Evolutionary conservation across 2,797 vertebrate species (phyloP).

Genomic region (Oreochromis mossambicus): DNA sequence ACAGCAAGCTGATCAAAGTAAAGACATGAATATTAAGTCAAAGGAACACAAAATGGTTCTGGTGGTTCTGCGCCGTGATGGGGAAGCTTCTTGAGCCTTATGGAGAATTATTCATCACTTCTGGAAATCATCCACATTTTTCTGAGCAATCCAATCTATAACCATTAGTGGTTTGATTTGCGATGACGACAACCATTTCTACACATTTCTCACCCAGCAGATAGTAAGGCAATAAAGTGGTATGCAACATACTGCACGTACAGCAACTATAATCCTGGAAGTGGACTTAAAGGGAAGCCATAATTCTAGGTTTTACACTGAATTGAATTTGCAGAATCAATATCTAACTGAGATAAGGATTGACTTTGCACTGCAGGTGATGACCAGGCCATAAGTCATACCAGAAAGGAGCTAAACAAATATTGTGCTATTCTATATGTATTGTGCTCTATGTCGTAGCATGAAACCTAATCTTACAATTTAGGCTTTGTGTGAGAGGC

Average conservation of each 20-base stretch:
- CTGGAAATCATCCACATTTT: slow-evolving; percentile 3
- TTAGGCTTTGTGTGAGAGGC: not conserved
- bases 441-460: not conserved
- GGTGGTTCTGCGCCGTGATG: not conserved
- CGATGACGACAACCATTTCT: not conserved
- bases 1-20: slow-evolving; percentile 22
- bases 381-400: not conserved
- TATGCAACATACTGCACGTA: not conserved
- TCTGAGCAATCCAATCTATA: not conserved
- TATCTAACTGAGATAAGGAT: slow-evolving; percentile 21
- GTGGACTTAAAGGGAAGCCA: not conserved
- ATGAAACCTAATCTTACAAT: not conserved
- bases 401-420: not conserved
- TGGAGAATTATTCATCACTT: slow-evolving; percentile 23
- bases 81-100: not conserved
- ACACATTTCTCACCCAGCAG: not conserved
- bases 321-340: slow-evolving; percentile 29
- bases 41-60: not conserved
- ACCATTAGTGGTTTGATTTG: not conserved
- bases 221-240: not conserved
- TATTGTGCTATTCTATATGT: not conserved
- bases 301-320: slow-evolving; percentile 15
- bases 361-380: slow-evolving; percentile 28
- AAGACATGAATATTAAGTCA: slow-evolving; percentile 21
- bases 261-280: not conserved